A percentile compares a stretch with the other conserved stretches of the same genome.
These are phyloP conservation scores for Stenichneumon culpator DNA, from an alignment of 2,888 invertebrate genomes.

Conservation along the genomic window DNA sequence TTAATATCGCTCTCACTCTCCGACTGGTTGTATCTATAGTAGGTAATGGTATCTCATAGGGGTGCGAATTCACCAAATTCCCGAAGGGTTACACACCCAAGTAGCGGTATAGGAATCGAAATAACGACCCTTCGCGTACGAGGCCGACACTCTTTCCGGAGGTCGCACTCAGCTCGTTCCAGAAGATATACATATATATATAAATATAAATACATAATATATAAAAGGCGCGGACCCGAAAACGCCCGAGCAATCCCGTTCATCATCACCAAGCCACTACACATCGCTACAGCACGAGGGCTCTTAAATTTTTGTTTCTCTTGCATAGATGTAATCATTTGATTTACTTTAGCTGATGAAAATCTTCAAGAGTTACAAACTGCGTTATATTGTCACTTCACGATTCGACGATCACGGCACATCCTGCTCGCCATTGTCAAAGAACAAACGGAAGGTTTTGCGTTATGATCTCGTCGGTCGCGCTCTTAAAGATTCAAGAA, in stretches of 20 bases:
- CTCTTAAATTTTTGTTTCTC: slow-evolving; percentile 4
- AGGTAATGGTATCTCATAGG: slow-evolving; percentile 67
- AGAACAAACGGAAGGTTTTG: slow-evolving; percentile 33
- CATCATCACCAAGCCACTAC: not conserved
- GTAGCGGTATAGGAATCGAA: slow-evolving; percentile 31
- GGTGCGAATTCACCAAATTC: slow-evolving; percentile 77
- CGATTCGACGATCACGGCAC: slow-evolving; percentile 17
- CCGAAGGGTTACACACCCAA: slow-evolving; percentile 36
- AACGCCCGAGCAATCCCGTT: not conserved
- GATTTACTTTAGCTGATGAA: slow-evolving; percentile 38
- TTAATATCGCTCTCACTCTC: slow-evolving; percentile 80
- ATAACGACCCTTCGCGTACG: slow-evolving; percentile 26
- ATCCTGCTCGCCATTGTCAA: slow-evolving; percentile 15
- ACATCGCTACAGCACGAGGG: not conserved
- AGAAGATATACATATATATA: slow-evolving; percentile 13
- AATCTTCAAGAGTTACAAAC: not conserved
- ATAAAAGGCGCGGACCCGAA: slow-evolving; percentile 5
- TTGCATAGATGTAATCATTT: slow-evolving; percentile 24
- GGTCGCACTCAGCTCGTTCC: not conserved
- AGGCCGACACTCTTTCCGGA: slow-evolving; percentile 20
- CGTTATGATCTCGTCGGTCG: slow-evolving; percentile 28
- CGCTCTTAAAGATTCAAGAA: slow-evolving; percentile 34
- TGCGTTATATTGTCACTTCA: slow-evolving; percentile 32
- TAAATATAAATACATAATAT: slow-evolving; percentile 22
- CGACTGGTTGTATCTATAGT: slow-evolving; percentile 36